These are phyloP conservation scores for Auanema freiburgensis DNA, from an alignment of 2,888 invertebrate genomes.

Conservation along the genomic window DNA sequence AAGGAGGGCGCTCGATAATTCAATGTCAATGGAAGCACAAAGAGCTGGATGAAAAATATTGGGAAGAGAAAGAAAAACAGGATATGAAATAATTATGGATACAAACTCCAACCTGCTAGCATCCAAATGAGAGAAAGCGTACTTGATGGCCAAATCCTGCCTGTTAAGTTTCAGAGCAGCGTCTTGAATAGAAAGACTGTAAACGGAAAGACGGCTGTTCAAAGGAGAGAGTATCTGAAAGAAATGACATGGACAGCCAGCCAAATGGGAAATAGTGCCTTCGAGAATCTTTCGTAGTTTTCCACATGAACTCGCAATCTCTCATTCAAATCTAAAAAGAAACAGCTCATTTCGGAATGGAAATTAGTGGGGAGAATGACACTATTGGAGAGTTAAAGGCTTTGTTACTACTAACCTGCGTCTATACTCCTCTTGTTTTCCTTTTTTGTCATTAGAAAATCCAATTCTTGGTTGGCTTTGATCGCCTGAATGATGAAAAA, in stretches of 20 bases:
- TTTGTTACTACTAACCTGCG: not conserved
- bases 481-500: conserved; percentile 9
- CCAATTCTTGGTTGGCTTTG: conserved; percentile 16
- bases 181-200: conserved; percentile 8
- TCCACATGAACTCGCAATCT: conserved; percentile 5
- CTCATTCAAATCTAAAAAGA: conserved; percentile 6
- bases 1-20: not conserved
- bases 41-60: not conserved
- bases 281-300: conserved; percentile 15
- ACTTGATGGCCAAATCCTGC: conserved; percentile 9
- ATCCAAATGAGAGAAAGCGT: conserved; percentile 4
- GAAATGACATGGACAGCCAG: not conserved
- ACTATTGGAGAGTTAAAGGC: conserved; percentile 1
- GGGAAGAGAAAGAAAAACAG: not conserved
- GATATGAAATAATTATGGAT: not conserved
- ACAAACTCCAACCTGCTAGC: not conserved
- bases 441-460: conserved; percentile 5
- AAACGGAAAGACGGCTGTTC: conserved; percentile 19
- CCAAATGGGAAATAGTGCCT: conserved; percentile 1
- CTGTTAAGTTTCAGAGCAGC: conserved; percentile 10
- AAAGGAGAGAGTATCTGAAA: conserved; percentile 20
- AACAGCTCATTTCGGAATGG: not conserved
- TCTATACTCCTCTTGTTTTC: no score
- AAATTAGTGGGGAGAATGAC: conserved; percentile 1
- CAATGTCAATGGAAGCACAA: not conserved